Base-by-base conservation (phyloP, 2,888 invertebrate genomes). In the Acleris emargana region DNA sequence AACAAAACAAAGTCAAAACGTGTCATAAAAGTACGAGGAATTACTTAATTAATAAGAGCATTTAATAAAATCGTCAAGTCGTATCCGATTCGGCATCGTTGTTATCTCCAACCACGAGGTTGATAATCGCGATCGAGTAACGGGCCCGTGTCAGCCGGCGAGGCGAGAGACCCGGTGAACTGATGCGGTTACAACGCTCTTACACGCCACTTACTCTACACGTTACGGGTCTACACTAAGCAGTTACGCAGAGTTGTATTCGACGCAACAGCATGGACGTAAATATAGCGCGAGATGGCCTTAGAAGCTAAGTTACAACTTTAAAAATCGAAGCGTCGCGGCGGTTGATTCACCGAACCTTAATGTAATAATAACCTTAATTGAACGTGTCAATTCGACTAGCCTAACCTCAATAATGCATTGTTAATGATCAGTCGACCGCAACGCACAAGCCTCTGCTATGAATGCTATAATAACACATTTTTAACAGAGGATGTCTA, bases 81-180 rank as follows among this genome's bases (percentile, higher is more conserved):
- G 25, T 54, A 52, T 51, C 42, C 17, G 45, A 38, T 47, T 61
- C 50, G 51, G 18, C 68, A 76, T 73, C 73, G 68, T 66, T 70
- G 70, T 75, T 74, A 76, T 74, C 71, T 67, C 68, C 51, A 68
- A 68, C 70, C 71, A 17, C 11, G 49, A 17, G 2, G 75, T 72
- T 71, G 73, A 72, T 77, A 76, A 80, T 76, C 72, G 69, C 77
- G 80, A 80, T 79, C 80, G 74, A 74, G 73, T 87, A 89, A 87
- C 87, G 87, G 88, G 79, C 70, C 70, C 69, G 72, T 80, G 83
- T 82, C 83, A 81, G 69, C 82, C 72, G 73, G 81, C 82, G 76
- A 74, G 77, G 83, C 86, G 76, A 84, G 78, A 80, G 82, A 83
- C 78, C 81, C 72, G 55, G 64, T 61, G 70, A 72, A 75, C 76